phyloP scores from a whole-genome alignment of 1,140 invertebrate genomes.

The Drosophila tsacasi region DNA sequence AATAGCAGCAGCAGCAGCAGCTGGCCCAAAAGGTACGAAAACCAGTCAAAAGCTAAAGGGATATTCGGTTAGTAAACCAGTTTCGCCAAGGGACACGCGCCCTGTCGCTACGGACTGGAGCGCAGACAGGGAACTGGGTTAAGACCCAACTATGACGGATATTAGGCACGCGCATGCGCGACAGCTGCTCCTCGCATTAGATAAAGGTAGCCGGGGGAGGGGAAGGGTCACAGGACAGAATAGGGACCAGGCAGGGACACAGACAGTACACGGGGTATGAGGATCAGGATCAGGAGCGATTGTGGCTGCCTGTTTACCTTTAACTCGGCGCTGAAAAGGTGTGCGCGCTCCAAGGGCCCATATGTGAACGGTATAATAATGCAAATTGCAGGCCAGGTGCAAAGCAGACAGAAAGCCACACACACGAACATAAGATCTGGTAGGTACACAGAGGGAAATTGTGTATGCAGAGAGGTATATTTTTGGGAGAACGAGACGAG shows the following conservation, averaged over 20 bases:
- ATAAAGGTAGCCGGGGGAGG: conserved; percentile 3
- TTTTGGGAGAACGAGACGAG: no score
- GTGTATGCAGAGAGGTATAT: no score
- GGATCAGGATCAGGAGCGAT: conserved; percentile 48
- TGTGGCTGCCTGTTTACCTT: conserved; percentile 47
- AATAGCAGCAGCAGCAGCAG: conserved; percentile 35
- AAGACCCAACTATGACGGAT: conserved; percentile 49
- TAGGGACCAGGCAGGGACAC: neutral
- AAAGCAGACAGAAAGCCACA: conserved; percentile 59
- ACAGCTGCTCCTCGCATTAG: conserved; percentile 72
- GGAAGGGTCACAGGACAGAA: neutral
- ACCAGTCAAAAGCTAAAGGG: conserved; percentile 46
- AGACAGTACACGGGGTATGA: neutral
- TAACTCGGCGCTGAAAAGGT: conserved; percentile 49
- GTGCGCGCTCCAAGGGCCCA: conserved; percentile 46
- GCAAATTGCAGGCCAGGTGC: conserved; percentile 82
- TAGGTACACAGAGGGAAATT: conserved; percentile 17
- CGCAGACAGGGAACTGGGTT: conserved; percentile 32
- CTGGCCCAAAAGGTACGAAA: conserved; percentile 36
- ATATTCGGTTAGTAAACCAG: conserved; percentile 55
- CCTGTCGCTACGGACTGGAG: conserved; percentile 33
- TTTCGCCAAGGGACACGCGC: conserved; percentile 69
- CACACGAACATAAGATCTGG: conserved; percentile 45
- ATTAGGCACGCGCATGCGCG: conserved; percentile 75
- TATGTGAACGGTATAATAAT: conserved; percentile 78